Evolutionary conservation across 2,888 invertebrate genomes (phyloP).

Genomic region (Microctonus brassicae): DNA sequence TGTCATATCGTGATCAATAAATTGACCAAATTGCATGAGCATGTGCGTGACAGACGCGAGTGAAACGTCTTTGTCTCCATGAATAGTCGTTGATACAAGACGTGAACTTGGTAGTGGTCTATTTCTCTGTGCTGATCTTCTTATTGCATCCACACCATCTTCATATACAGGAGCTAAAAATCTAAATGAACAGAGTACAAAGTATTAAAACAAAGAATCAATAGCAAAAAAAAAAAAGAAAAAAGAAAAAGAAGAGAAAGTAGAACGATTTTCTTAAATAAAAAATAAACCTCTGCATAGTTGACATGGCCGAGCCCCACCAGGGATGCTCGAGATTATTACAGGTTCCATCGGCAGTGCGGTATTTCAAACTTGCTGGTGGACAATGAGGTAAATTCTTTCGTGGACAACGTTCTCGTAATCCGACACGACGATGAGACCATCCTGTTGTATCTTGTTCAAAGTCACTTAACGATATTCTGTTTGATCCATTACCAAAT

Average conservation of each 20-base stretch:
- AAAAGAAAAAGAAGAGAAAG: too few relatives aligned
- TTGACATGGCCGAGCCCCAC: slow-evolving; percentile 87
- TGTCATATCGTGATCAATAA: slow-evolving; percentile 90
- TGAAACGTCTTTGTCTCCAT: slow-evolving; percentile 76
- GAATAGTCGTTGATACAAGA: slow-evolving; percentile 79
- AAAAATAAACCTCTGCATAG: slow-evolving; percentile 76
- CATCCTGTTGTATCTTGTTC: slow-evolving; percentile 23
- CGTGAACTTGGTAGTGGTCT: slow-evolving; percentile 81
- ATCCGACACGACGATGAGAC: slow-evolving; percentile 40
- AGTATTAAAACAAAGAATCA: not conserved
- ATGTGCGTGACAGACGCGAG: slow-evolving; percentile 80
- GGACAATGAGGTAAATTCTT: slow-evolving; percentile 79
- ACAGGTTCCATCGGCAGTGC: slow-evolving; percentile 90
- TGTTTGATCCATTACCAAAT: not conserved
- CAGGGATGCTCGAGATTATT: slow-evolving; percentile 84
- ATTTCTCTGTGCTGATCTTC: slow-evolving; percentile 74
- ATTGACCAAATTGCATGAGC: slow-evolving; percentile 94
- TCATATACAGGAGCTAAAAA: slow-evolving; percentile 86
- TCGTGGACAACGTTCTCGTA: slow-evolving; percentile 76
- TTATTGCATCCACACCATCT: slow-evolving; percentile 78
- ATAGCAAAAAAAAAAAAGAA: too few relatives aligned
- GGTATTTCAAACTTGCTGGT: slow-evolving; percentile 77
- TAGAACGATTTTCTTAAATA: too few relatives aligned
- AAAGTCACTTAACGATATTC: slow-evolving; percentile 13
- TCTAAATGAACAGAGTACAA: slow-evolving; percentile 62